phyloP scores from a whole-genome alignment of 2,113 vertebrate species.

The Picathartes gymnocephalus region DNA sequence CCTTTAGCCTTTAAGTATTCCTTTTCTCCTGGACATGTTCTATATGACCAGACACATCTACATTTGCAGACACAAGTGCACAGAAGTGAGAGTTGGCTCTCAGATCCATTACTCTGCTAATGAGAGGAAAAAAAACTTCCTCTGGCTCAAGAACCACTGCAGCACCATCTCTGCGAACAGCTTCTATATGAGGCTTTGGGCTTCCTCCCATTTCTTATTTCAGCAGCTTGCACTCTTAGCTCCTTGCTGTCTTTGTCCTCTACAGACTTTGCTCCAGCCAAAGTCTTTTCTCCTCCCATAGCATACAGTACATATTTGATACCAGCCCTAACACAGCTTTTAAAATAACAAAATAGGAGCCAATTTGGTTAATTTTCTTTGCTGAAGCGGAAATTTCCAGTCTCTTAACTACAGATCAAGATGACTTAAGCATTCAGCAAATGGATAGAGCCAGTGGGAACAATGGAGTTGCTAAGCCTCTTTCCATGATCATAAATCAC shows the following conservation, averaged over 20 bases:
- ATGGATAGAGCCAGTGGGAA: not conserved
- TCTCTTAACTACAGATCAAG: not conserved
- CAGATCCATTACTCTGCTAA: not conserved
- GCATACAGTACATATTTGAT: not conserved
- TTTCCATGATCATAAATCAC: not conserved
- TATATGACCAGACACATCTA: not conserved
- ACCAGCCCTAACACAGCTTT: not conserved
- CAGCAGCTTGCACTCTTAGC: not conserved
- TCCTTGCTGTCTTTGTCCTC: not conserved
- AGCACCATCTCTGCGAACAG: not conserved
- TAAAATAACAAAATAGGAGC: not conserved
- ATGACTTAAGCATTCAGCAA: not conserved
- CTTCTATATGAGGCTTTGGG: not conserved
- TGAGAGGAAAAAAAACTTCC: not conserved
- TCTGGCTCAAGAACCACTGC: not conserved
- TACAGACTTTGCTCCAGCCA: not conserved
- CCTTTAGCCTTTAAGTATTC: not conserved
- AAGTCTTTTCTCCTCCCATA: not conserved
- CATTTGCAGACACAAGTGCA: not conserved
- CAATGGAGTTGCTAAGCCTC: not conserved
- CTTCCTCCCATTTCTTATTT: not conserved
- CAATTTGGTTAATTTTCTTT: not conserved
- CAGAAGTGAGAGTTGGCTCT: not conserved
- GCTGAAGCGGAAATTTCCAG: not conserved
- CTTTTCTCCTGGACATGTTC: not conserved